Percentiles rank a stretch among this genome's conserved stretches.
Conservation (phyloP, 2,888 invertebrate species). For the Tinea semifulvella region DNA sequence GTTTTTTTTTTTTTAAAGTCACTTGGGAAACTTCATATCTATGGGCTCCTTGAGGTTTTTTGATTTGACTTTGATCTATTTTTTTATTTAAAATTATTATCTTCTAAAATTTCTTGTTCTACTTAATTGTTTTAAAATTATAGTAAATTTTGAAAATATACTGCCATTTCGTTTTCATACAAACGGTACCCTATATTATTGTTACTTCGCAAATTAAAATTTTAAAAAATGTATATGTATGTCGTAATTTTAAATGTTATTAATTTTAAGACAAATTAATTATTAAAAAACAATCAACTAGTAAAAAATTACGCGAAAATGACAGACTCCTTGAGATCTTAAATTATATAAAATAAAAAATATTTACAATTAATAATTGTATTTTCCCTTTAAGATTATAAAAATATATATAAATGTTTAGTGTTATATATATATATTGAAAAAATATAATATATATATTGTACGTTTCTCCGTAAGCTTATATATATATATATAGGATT, state of each 20-base stretch:
- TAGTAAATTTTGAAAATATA: neutral
- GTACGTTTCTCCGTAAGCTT: too few relatives aligned
- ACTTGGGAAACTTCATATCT: neutral
- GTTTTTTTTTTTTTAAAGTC: constrained; percentile 5
- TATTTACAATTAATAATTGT: too few relatives aligned
- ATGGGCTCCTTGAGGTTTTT: constrained; percentile 2
- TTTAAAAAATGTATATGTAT: neutral
- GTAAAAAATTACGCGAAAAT: too few relatives aligned
- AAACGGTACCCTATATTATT: constrained; percentile 7
- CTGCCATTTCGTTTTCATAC: neutral
- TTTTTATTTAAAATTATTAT: neutral
- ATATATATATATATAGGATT: too few relatives aligned
- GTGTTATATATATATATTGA: too few relatives aligned
- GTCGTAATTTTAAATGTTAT: neutral
- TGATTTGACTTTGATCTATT: constrained; percentile 1
- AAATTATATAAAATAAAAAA: too few relatives aligned
- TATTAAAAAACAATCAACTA: neutral
- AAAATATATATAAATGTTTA: too few relatives aligned
- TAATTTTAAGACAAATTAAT: neutral
- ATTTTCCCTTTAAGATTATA: too few relatives aligned
- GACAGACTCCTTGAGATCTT: neutral
- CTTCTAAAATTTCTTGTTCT: neutral
- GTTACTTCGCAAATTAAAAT: constrained; percentile 10
- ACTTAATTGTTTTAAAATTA: neutral
- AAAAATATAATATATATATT: too few relatives aligned